Evolutionary conservation across 2,113 vertebrate species (phyloP).

Genomic region (Chrysemys picta): DNA sequence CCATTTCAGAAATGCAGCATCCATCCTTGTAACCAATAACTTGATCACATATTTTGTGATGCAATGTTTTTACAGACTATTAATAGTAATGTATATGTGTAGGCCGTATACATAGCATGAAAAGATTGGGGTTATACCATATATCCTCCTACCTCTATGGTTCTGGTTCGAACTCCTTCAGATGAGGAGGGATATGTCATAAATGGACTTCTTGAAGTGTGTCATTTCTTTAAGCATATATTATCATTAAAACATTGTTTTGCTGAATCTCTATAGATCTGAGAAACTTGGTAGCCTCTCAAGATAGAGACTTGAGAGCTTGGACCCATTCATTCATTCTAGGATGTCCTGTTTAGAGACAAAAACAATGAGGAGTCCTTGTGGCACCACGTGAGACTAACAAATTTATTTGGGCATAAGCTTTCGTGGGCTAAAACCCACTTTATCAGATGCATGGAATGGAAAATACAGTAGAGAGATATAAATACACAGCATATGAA

Average conservation of each 20-base stretch:
- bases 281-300: background rate
- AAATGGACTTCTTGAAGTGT: background rate
- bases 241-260: background rate
- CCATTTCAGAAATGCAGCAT: background rate
- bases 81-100: background rate
- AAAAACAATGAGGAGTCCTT: too few species aligned
- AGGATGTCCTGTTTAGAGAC: background rate
- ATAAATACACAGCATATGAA: too few species aligned
- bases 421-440: too few species aligned
- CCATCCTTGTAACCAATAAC: background rate
- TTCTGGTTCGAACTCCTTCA: background rate
- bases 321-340: background rate
- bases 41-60: background rate
- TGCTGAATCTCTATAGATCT: background rate
- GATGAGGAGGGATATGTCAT: background rate
- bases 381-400: too few species aligned
- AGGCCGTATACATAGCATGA: background rate
- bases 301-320: background rate
- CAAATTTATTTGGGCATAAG: too few species aligned
- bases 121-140: background rate
- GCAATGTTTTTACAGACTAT: background rate
- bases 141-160: background rate
- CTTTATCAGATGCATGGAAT: too few species aligned
- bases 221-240: background rate
- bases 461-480: too few species aligned